Base-by-base conservation (phyloP, 2,113 vertebrate species). In the Urocynchramus pylzowi region DNA sequence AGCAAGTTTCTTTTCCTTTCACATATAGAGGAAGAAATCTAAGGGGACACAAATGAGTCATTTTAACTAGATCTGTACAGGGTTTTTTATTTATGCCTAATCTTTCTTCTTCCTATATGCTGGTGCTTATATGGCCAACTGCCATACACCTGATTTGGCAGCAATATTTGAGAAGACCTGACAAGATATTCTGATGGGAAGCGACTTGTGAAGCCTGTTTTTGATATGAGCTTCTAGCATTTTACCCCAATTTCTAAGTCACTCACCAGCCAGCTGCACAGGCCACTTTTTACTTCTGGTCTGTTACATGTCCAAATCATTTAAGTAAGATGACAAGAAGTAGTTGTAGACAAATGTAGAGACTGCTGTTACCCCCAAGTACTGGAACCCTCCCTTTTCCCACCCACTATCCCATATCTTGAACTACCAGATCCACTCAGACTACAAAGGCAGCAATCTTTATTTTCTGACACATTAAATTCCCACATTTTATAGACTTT, bases 371-470 rank as follows among this genome's bases (percentile, higher is more conserved):
- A 53, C 10, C 4, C 9, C 22, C 42, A 50, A 35, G n/a, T 39
- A 83, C 13, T 1, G 8, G 22, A 4, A 49, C 26, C 12, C 11
- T 37, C 22, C 45, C 35, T 49, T 28, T 70, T 21, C 60, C 68
- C 44, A 50, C 12, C 23, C 3, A 6, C 39, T 50, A 11, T 21
- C 74, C n/a, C 15, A 1, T 7, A 68, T 20, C 44, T 71, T 87
- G 10, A 90, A 84, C 42, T 28, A 80, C 21, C 53, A 78, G 26
- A 75, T 53, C 37, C 92, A 94, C 83, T 75, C 64, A 35, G 30
- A 68, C 30, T 94, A 96, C 81, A 93, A 95, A 95, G 95, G 89
- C 79, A 91, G 85, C 75, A 56, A 64, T 93, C 77, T 97, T 97
- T 97, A 97, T 97, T 97, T 70, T 64, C 33, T 1, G 7, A 92